Evolutionary conservation across 2,888 invertebrate species (phyloP), one percentile per base, ranked within the genome.

Genomic region (Fragum fragum): DNA sequence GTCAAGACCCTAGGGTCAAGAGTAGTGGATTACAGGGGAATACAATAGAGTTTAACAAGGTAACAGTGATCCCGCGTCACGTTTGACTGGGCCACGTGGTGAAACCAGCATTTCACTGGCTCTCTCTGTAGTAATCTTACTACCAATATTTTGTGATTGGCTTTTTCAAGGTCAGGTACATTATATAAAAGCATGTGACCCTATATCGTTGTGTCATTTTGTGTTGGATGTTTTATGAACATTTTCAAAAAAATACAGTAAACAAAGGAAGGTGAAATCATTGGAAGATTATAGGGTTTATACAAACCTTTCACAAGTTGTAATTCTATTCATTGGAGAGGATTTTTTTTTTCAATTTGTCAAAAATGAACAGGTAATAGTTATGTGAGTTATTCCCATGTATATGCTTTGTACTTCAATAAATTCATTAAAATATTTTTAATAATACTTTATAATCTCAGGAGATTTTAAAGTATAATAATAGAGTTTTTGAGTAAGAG

Each of bases 161-260:
- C 47, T 47, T 47, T 47, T 47, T 14, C 47, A 47, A 47, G 47
- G 47, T 47, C 47, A 47, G 16, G 47, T 47, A n/a, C 47, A 18
- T 47, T 47, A 47, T 47, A 47, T 47, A 47, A 47, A 47, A 47
- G 47, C 47, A 47, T 47, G 47, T n/a, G 47, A 47, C 16, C n/a
- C 47, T 47, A 16, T n/a, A 47, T n/a, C 14, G 14, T 47, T 47
- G n/a, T 47, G 47, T 47, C n/a, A 47, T 47, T 47, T 18, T 47
- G 47, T 18, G 5, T 47, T 47, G 47, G 16, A 47, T 47, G 14
- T 47, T 47, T 47, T 9, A 18, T 47, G 7, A 14, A n/a, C 47
- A 47, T 47, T 14, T 47, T 47, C 7, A 47, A n/a, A 9, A 47
- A 5, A 16, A 18, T 5, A 36, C n/a, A 9, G 47, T 5, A 47